Conservation (phyloP, 2,113 vertebrate species). For the Scomber scombrus region DNA sequence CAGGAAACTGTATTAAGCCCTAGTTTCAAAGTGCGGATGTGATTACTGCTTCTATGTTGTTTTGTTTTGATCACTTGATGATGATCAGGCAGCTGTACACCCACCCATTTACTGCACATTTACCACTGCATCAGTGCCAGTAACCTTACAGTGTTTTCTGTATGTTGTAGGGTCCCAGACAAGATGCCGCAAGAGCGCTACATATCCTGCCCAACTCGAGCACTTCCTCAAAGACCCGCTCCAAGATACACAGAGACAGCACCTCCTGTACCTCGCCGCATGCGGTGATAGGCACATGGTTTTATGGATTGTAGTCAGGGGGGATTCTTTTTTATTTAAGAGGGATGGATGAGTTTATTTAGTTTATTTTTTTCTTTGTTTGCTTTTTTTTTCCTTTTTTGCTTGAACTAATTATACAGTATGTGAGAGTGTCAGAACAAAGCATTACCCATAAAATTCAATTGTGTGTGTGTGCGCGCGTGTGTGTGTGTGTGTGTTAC, state of each 20-base stretch:
- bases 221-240: slow-evolving; percentile 65
- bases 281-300: slow-evolving; percentile 60
- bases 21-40: neutral
- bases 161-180: slow-evolving; percentile 73
- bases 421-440: neutral
- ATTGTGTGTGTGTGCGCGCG: neutral
- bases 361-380: neutral
- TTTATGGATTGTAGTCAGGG: too few species aligned
- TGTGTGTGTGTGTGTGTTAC: neutral
- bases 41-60: neutral
- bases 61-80: neutral
- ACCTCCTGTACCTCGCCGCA: slow-evolving; percentile 72
- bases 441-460: neutral
- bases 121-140: neutral
- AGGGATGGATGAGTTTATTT: neutral
- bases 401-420: neutral
- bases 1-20: too few species aligned
- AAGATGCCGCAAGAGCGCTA: slow-evolving; percentile 78
- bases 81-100: neutral
- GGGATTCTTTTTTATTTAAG: neutral
- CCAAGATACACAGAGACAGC: slow-evolving; percentile 46
- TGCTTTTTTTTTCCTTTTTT: neutral
- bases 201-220: slow-evolving; percentile 73
- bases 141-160: neutral
- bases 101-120: neutral